Conservation (phyloP, 2,113 vertebrate species). For the Microtus ochrogaster region DNA sequence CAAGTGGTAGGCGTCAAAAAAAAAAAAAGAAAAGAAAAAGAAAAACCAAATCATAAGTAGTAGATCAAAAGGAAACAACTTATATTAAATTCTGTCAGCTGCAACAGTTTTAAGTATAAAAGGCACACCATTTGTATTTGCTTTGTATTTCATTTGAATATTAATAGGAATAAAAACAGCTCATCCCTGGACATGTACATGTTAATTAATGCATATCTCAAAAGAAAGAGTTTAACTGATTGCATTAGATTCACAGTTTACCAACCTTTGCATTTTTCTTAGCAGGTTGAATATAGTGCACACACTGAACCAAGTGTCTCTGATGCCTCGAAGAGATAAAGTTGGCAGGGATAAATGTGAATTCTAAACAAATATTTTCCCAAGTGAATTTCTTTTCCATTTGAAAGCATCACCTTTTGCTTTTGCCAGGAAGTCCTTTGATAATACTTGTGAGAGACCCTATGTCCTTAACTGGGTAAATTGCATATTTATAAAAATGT, state of each 20-base stretch:
- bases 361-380: constrained; percentile 13
- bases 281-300: background rate
- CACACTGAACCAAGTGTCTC: background rate
- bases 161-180: background rate
- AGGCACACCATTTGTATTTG: background rate
- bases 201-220: constrained; percentile 27
- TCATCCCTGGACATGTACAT: constrained; percentile 3
- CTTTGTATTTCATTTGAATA: background rate
- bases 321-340: background rate
- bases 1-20: background rate
- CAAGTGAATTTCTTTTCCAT: background rate
- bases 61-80: background rate
- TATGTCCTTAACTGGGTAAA: background rate
- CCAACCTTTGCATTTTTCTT: constrained; percentile 21
- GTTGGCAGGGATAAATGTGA: background rate
- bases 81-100: background rate
- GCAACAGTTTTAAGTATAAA: background rate
- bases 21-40: background rate
- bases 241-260: background rate
- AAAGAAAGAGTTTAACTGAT: background rate
- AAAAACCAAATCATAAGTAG: background rate
- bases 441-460: background rate
- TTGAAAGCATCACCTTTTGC: background rate
- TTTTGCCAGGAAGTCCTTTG: background rate
- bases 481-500: background rate